Percentiles rank a stretch among this genome's conserved stretches.
Evolutionary conservation across 2,888 invertebrate genomes (phyloP).

Genomic region (Busseola fusca): DNA sequence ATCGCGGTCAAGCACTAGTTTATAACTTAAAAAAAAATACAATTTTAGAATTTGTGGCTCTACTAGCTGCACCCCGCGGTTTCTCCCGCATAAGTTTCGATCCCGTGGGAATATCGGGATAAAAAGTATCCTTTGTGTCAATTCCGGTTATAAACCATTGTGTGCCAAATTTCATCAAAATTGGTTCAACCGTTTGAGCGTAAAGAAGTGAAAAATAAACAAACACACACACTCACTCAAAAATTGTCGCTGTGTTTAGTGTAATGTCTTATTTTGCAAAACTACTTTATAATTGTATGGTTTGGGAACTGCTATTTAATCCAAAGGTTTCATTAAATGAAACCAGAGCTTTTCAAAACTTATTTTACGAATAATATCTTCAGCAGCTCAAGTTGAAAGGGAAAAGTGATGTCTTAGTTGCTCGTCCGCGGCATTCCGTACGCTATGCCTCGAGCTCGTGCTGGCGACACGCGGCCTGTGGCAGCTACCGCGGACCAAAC

Average conservation of each 20-base stretch:
- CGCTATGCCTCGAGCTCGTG: neutral
- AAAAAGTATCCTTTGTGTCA: too few species aligned
- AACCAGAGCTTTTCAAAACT: neutral
- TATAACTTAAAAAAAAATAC: too few species aligned
- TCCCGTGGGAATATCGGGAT: too few species aligned
- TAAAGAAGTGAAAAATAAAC: too few species aligned
- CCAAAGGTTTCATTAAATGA: neutral
- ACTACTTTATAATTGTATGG: neutral
- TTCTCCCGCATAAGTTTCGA: too few species aligned
- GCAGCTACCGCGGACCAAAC: neutral
- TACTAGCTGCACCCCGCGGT: neutral
- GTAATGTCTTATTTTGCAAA: conserved; percentile 9
- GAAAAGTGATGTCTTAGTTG: conserved; percentile 1
- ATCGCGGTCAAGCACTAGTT: too few species aligned
- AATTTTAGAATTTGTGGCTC: conserved; percentile 37
- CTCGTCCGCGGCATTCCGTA: neutral
- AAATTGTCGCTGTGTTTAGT: too few species aligned
- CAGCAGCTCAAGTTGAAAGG: conserved; percentile 14
- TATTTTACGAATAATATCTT: neutral
- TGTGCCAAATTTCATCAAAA: too few species aligned
- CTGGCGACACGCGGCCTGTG: too few species aligned
- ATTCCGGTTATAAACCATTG: too few species aligned
- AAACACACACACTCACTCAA: too few species aligned
- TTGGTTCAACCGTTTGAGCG: too few species aligned
- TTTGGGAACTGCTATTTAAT: neutral